Conservation (phyloP, 2,888 invertebrate species). For the Beris morrisii region DNA sequence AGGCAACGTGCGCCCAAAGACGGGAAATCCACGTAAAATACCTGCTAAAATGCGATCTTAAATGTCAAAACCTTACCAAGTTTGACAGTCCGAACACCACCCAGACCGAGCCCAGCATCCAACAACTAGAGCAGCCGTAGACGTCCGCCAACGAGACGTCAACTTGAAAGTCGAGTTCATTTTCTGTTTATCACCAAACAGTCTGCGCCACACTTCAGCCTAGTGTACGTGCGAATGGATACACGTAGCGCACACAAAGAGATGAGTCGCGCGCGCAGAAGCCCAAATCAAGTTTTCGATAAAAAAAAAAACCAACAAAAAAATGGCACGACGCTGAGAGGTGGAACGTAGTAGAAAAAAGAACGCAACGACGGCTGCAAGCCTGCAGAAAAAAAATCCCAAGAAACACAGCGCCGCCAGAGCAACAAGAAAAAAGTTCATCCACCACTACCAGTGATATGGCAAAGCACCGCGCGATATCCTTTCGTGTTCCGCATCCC, state of each 20-base stretch:
- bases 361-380: conserved; percentile 15
- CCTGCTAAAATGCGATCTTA: conserved; percentile 2
- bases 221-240: background rate
- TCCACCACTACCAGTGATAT: background rate
- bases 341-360: background rate
- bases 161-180: conserved; percentile 33
- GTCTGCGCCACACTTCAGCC: conserved; percentile 21
- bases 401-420: conserved; percentile 5
- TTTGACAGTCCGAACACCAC: conserved; percentile 9
- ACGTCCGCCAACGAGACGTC: conserved; percentile 11
- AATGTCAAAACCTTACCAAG: conserved; percentile 1
- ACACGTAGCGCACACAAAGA: background rate
- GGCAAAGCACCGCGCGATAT: too few relatives aligned
- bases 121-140: conserved; percentile 3
- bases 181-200: conserved; percentile 33
- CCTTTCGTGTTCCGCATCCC: too few relatives aligned
- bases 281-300: conserved; percentile 26
- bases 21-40: too few relatives aligned
- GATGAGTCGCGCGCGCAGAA: background rate
- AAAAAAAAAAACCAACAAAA: conserved; percentile 25
- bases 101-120: conserved; percentile 14
- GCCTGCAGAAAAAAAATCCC: conserved; percentile 9
- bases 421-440: too few relatives aligned
- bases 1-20: too few relatives aligned
- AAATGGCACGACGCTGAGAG: background rate